A percentile compares a stretch with the other conserved stretches of the same genome.
phyloP scores from a whole-genome alignment of 2,888 invertebrate species.

The Oscheius sp. region DNA sequence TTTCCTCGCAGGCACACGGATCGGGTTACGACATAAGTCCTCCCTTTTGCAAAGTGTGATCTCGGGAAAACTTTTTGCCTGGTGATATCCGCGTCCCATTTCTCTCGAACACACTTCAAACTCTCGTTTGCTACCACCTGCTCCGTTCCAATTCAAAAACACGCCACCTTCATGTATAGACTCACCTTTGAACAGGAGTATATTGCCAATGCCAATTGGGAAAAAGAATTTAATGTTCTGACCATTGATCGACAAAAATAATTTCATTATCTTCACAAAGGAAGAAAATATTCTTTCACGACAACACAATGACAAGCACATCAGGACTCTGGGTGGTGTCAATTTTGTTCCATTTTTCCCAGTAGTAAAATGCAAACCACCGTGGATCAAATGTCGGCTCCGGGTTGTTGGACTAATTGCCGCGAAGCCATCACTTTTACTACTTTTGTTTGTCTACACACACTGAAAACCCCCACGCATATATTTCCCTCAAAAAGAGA shows the following conservation, averaged over 20 bases:
- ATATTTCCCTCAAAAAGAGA: neutral
- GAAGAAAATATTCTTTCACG: neutral
- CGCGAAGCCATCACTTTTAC: constrained; percentile 18
- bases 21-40: constrained; percentile 5
- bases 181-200: neutral
- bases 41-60: constrained; percentile 16
- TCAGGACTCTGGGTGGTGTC: neutral
- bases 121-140: too few species aligned
- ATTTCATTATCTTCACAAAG: neutral
- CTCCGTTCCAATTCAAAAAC: neutral
- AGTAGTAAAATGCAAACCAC: too few species aligned
- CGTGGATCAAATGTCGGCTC: constrained; percentile 7
- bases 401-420: constrained; percentile 19
- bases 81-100: neutral
- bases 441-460: constrained; percentile 19
- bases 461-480: constrained; percentile 9
- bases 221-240: neutral
- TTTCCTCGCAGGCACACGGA: constrained; percentile 12
- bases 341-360: neutral
- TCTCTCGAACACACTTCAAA: neutral
- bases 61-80: constrained; percentile 1
- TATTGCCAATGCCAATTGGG: neutral
- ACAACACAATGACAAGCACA: neutral
- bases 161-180: neutral
- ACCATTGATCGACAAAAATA: neutral